Percentiles rank a stretch among this genome's conserved stretches.
Evolutionary conservation across 1,140 invertebrate species (phyloP).

Genomic region (Latrodectus geometricus): DNA sequence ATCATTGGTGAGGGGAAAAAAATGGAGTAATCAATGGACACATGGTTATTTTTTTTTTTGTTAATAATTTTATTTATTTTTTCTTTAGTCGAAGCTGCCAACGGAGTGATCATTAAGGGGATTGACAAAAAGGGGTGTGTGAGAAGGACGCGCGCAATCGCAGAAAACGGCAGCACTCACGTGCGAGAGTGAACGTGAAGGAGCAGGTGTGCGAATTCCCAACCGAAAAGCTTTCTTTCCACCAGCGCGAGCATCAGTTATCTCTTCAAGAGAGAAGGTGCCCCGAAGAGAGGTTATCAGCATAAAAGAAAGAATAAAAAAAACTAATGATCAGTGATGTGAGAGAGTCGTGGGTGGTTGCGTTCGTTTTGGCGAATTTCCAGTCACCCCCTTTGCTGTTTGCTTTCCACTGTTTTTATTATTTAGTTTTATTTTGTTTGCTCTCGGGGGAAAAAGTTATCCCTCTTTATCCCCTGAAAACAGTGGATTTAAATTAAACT

Average conservation of each 20-base stretch:
- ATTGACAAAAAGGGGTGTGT: slow-evolving; percentile 2
- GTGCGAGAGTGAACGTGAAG: slow-evolving; percentile 1
- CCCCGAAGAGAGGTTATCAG: slow-evolving; percentile 10
- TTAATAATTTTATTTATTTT: no score
- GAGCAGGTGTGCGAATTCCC: slow-evolving; percentile 16
- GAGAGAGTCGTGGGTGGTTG: neutral
- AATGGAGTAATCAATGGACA: slow-evolving; percentile 31
- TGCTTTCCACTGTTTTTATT: neutral
- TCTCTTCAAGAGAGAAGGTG: no score
- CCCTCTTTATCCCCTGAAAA: no score
- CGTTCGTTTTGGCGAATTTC: neutral
- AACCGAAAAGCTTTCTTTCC: neutral
- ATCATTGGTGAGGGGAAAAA: neutral
- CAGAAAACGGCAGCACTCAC: slow-evolving; percentile 18
- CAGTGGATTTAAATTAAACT: no score
- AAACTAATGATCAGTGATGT: neutral
- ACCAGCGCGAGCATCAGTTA: neutral
- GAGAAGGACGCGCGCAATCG: slow-evolving; percentile 10
- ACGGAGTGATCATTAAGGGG: neutral
- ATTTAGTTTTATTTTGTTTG: no score
- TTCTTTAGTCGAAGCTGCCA: no score
- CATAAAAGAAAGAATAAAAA: slow-evolving; percentile 16
- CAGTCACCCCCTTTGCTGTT: neutral
- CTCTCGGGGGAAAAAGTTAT: no score
- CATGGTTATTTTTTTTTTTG: neutral